These are phyloP conservation scores for Paelopatides confundens DNA, from an alignment of 53 echinoderm and acorn worm species.

Conservation along the genomic window DNA sequence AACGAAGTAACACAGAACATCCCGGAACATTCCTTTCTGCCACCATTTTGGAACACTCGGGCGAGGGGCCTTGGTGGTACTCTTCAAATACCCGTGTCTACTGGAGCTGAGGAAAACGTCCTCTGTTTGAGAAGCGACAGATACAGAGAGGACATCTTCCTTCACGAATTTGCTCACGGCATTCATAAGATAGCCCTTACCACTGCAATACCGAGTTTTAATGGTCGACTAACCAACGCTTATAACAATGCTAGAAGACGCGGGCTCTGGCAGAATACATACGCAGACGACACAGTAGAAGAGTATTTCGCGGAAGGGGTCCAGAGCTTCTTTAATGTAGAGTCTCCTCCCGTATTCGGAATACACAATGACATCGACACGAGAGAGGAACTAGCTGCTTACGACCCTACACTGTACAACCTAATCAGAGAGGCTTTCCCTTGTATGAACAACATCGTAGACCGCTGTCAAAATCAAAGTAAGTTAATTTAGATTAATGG, in stretches of 20 bases:
- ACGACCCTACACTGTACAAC: constrained; percentile 64
- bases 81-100: constrained; percentile 57
- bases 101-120: constrained; percentile 71
- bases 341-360: constrained; percentile 24
- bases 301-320: constrained; percentile 86
- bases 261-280: constrained; percentile 73
- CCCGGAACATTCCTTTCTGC: constrained; percentile 81
- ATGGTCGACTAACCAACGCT: constrained; percentile 8
- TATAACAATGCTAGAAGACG: constrained; percentile 33
- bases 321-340: constrained; percentile 76
- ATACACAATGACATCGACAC: no score
- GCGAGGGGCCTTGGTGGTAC: constrained; percentile 87
- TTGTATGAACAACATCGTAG: constrained; percentile 62
- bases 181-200: constrained; percentile 68
- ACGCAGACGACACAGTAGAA: constrained; percentile 51
- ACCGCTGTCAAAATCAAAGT: constrained; percentile 75
- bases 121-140: constrained; percentile 67
- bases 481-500: no score
- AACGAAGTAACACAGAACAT: constrained; percentile 81
- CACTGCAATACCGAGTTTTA: constrained; percentile 37
- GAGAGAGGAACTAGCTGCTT: constrained; percentile 41
- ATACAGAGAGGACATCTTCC: constrained; percentile 72
- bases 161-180: constrained; percentile 79
- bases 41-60: constrained; percentile 67
- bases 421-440: constrained; percentile 72